Evolutionary conservation across 2,797 vertebrate genomes (phyloP).

Genomic region (Mastacembelus armatus): DNA sequence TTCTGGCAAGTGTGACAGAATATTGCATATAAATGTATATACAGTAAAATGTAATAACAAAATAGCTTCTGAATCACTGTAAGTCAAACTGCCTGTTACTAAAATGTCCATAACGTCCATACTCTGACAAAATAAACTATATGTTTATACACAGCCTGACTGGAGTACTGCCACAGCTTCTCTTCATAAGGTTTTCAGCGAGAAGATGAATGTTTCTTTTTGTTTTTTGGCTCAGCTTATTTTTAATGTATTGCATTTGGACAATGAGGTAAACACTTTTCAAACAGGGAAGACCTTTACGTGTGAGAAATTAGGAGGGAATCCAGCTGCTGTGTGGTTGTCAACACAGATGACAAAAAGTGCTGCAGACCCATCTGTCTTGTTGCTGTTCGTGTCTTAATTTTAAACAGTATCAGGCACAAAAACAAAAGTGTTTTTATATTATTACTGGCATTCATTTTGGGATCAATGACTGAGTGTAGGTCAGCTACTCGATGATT

Average conservation of each 20-base stretch:
- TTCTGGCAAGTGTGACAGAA: constrained; percentile 29
- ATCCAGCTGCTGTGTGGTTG: not conserved
- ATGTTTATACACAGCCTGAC: constrained; percentile 31
- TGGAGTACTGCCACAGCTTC: constrained; percentile 25
- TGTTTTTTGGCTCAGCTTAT: not conserved
- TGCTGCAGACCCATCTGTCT: not conserved
- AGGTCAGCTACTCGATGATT: not conserved
- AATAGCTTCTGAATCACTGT: constrained; percentile 47
- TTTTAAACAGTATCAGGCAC: not conserved
- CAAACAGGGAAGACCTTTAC: not conserved
- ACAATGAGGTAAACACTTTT: not conserved
- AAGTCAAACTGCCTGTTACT: constrained; percentile 52
- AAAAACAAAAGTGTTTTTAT: not conserved
- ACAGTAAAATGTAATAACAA: constrained; percentile 33
- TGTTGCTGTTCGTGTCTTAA: not conserved
- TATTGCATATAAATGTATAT: constrained; percentile 54
- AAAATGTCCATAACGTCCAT: constrained; percentile 46
- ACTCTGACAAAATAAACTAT: constrained; percentile 67
- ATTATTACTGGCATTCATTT: not conserved
- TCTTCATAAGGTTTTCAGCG: not conserved
- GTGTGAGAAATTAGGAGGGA: not conserved
- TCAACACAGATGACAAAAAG: not conserved
- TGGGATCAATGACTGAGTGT: not conserved
- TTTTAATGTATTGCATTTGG: not conserved
- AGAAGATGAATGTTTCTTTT: not conserved